These are phyloP conservation scores for Conger conger DNA, from an alignment of 2,113 vertebrate genomes.

Conservation along the genomic window DNA sequence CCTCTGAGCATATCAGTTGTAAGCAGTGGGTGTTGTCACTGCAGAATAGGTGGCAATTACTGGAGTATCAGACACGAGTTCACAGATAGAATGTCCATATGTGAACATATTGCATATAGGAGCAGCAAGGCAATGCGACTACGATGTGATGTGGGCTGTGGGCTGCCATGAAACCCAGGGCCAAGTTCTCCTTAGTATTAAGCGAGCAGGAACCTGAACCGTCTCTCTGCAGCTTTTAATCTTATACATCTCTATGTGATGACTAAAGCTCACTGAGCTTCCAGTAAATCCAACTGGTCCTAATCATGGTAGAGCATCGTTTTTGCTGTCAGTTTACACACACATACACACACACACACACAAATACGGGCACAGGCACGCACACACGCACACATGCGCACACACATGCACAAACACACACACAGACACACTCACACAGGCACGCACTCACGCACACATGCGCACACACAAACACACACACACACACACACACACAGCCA, in stretches of 20 bases:
- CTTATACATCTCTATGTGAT: background rate
- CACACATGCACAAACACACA: background rate
- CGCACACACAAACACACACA: too few relatives aligned
- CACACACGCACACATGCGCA: background rate
- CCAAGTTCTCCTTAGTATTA: background rate
- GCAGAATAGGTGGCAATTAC: too few relatives aligned
- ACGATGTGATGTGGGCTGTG: background rate
- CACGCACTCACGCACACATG: too few relatives aligned
- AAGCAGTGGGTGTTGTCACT: too few relatives aligned
- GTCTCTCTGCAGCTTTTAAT: background rate
- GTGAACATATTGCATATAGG: background rate
- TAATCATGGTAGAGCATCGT: background rate
- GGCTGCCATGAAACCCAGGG: background rate
- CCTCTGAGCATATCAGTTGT: too few relatives aligned
- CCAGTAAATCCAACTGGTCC: background rate
- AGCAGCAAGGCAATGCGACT: background rate
- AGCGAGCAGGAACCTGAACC: background rate
- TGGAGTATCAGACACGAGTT: too few relatives aligned
- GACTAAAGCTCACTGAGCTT: background rate
- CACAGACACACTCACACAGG: background rate
- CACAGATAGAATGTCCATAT: too few relatives aligned
- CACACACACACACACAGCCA: background rate
- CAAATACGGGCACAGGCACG: background rate
- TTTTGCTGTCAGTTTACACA: background rate
- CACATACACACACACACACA: background rate